Conservation (phyloP, 1,140 invertebrate genomes). For the Helicorthomorpha holstii region DNA sequence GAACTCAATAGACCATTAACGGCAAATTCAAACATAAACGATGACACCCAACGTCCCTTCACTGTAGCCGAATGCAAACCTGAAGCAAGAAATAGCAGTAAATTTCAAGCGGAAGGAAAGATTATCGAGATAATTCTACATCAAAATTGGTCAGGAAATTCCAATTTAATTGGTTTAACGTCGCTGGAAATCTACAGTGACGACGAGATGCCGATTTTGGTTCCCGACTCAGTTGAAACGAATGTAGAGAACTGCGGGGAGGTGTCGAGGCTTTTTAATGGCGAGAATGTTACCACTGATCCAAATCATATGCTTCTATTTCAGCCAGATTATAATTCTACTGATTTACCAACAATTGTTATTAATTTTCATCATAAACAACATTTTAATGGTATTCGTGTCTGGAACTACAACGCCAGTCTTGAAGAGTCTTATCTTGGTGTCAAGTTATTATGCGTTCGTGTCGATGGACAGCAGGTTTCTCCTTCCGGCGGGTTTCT, state of each 20-base stretch:
- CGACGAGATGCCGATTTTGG: conserved; percentile 15
- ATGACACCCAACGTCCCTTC: background rate
- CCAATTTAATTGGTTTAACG: background rate
- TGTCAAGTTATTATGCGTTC: conserved; percentile 23
- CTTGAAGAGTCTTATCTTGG: conserved; percentile 53
- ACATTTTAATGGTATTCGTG: conserved; percentile 31
- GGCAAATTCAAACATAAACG: background rate
- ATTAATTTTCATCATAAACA: conserved; percentile 15
- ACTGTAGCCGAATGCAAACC: background rate
- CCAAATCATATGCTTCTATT: conserved; percentile 33
- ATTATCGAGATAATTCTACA: background rate
- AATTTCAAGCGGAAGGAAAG: background rate
- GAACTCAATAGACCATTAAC: background rate
- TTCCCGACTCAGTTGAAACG: conserved; percentile 1
- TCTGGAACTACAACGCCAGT: conserved; percentile 69
- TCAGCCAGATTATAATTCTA: conserved; percentile 25
- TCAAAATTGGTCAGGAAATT: conserved; percentile 4
- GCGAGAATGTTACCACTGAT: conserved; percentile 25
- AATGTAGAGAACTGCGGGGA: background rate
- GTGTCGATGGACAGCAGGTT: conserved; percentile 23
- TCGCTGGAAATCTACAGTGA: conserved; percentile 2
- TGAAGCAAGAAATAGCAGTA: background rate
- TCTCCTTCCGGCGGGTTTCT: conserved; percentile 32
- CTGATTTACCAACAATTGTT: conserved; percentile 18
- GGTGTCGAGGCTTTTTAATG: conserved; percentile 26